Evolutionary conservation across 2,113 vertebrate species (phyloP), one percentile per base, ranked within the genome.

Genomic region (Terrapene triunguis): DNA sequence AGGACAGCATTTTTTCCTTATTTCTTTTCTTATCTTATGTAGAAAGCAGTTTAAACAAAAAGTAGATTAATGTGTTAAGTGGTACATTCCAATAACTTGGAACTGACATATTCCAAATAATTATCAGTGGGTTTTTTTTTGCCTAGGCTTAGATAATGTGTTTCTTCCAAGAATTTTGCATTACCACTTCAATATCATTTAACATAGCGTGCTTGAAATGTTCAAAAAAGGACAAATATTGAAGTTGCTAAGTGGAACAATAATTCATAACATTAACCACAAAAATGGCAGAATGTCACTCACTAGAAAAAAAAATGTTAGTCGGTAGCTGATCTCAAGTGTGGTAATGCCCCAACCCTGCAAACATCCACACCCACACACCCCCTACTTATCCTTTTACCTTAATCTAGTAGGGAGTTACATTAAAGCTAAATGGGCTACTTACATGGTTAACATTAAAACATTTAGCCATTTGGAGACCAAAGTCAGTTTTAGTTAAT

Each of bases 1-100:
- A 97, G 57, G 88, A 94, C 57, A 93, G 78, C 53, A 87, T 10
- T 94, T 65, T 80, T 86, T 16, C 14, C 85, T 50, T 80, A 85
- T 25, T 94, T 84, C 44, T 81, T 94, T 92, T 94, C 38, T 53
- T 57, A 42, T 54, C 84, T 85, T 72, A 35, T 42, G n/a, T 69
- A 1, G 19, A 85, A 96, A 53, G 55, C 55, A 86, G 90, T 57
- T 16, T 62, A 80, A 42, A 82, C 35, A 89, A 32, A 48, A 94
- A 87, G 32, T 47, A 54, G 59, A 95, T 72, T 50, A 89, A 91
- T 82, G 53, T 47, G 93, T 55, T 35, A 91, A 35, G 80, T 65
- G 62, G 91, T 72, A 92, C 84, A 84, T 44, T 57, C 50, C 27
- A 25, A 83, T 27, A 92, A 47, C 62, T 29, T 29, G 74, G 53